Percentiles rank a stretch among this genome's conserved stretches.
Conservation (phyloP, 2,888 invertebrate genomes). For the Mesopsocus fuscifrons region DNA sequence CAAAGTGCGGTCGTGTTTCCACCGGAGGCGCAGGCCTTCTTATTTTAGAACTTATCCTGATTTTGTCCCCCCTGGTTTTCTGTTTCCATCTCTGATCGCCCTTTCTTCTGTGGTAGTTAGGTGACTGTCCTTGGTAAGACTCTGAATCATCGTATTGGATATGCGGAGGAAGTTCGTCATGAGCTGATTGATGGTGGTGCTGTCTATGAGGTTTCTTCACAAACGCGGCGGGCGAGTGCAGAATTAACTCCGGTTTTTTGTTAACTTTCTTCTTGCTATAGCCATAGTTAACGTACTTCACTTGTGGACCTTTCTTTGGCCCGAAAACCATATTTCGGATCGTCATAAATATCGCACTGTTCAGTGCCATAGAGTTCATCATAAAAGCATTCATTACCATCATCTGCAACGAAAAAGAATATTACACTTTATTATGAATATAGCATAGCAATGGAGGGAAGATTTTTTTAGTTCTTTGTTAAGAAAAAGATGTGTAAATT, state of each 20-base stretch:
- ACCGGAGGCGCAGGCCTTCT: no score
- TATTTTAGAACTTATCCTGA: no score
- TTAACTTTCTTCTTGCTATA: slow-evolving; percentile 14
- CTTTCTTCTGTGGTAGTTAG: background rate
- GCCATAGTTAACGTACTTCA: slow-evolving; percentile 20
- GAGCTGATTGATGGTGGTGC: no score
- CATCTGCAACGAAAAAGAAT: slow-evolving; percentile 14
- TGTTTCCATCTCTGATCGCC: background rate
- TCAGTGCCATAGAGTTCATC: slow-evolving; percentile 21
- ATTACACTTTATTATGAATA: no score
- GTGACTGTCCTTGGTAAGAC: no score
- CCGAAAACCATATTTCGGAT: slow-evolving; percentile 20
- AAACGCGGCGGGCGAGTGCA: slow-evolving; percentile 6
- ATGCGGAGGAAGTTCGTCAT: background rate
- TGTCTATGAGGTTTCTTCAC: background rate
- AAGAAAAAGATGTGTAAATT: no score
- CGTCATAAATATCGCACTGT: slow-evolving; percentile 19
- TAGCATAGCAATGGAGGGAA: background rate
- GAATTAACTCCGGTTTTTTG: slow-evolving; percentile 1
- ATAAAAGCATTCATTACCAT: slow-evolving; percentile 20
- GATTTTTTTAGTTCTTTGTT: background rate
- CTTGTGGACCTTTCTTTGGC: slow-evolving; percentile 16
- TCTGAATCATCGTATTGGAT: background rate
- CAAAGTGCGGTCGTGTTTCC: no score
- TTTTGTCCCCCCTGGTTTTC: no score